phyloP scores from a whole-genome alignment of 2,113 vertebrate genomes.

The Edolisoma coerulescens region DNA sequence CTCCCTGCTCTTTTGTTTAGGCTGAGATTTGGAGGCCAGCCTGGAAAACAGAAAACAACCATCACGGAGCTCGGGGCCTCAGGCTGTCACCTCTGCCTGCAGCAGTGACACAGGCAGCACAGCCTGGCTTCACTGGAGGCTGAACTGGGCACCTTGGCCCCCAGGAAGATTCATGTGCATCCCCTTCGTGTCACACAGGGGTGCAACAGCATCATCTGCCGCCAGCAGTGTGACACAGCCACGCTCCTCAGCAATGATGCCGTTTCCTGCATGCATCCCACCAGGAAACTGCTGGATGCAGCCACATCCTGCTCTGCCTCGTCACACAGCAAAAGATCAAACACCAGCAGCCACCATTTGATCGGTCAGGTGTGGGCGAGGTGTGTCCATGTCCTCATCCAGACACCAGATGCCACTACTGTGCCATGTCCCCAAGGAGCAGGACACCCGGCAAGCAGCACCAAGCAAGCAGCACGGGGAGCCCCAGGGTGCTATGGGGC shows the following conservation, averaged over 20 bases:
- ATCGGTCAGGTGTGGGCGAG: background rate
- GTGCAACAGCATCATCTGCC: background rate
- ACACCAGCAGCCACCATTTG: background rate
- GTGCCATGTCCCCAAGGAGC: fast-evolving
- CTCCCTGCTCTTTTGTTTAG: constrained; percentile 83
- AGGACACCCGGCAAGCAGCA: background rate
- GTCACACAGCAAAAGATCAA: background rate
- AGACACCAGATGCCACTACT: background rate
- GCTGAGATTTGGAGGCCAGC: constrained; percentile 75
- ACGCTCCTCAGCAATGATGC: background rate
- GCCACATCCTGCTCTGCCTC: background rate
- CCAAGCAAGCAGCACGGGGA: background rate
- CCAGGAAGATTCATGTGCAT: background rate
- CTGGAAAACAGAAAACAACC: constrained; percentile 85
- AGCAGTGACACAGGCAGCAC: background rate
- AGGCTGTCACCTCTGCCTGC: background rate
- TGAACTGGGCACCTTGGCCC: background rate
- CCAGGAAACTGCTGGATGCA: background rate
- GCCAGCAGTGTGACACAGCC: background rate
- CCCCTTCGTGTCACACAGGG: background rate
- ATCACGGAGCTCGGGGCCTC: background rate
- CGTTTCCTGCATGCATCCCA: background rate
- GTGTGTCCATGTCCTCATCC: background rate
- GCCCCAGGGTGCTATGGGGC: fast-evolving
- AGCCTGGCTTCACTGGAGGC: background rate